Conservation (phyloP, 2,888 invertebrate species). For the Meloe dianella region DNA sequence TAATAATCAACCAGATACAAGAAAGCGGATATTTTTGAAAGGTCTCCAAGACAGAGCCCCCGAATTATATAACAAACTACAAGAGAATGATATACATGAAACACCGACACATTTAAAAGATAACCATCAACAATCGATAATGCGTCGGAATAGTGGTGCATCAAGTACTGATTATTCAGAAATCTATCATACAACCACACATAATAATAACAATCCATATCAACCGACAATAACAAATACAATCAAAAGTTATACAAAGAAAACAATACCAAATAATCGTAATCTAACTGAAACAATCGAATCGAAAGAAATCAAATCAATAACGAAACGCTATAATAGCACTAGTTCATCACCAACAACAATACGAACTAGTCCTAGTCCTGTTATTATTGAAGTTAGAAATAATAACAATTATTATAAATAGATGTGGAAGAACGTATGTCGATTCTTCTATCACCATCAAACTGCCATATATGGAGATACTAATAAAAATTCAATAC, state of each 20-base stretch:
- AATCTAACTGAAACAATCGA: slow-evolving; percentile 70
- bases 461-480: neutral
- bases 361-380: slow-evolving; percentile 58
- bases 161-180: slow-evolving; percentile 75
- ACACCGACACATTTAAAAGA: slow-evolving; percentile 58
- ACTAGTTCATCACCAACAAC: slow-evolving; percentile 50
- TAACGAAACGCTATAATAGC: slow-evolving; percentile 62
- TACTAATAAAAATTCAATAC: too few species aligned
- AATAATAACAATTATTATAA: slow-evolving; percentile 41
- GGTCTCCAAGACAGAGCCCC: slow-evolving; percentile 74
- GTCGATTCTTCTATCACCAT: neutral
- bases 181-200: slow-evolving; percentile 73
- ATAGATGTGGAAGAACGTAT: neutral
- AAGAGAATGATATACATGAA: slow-evolving; percentile 62
- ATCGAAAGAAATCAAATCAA: slow-evolving; percentile 73
- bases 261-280: slow-evolving; percentile 71
- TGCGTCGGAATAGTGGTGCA: slow-evolving; percentile 67
- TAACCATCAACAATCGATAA: slow-evolving; percentile 45
- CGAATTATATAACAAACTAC: slow-evolving; percentile 73
- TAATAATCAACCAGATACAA: neutral
- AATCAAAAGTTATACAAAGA: slow-evolving; percentile 72
- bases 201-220: slow-evolving; percentile 70
- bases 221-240: slow-evolving; percentile 75
- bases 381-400: slow-evolving; percentile 69
- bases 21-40: slow-evolving; percentile 71